Percentiles rank a stretch among this genome's conserved stretches.
Evolutionary conservation across 2,888 invertebrate species (phyloP).

Genomic region (Homarus gammarus): DNA sequence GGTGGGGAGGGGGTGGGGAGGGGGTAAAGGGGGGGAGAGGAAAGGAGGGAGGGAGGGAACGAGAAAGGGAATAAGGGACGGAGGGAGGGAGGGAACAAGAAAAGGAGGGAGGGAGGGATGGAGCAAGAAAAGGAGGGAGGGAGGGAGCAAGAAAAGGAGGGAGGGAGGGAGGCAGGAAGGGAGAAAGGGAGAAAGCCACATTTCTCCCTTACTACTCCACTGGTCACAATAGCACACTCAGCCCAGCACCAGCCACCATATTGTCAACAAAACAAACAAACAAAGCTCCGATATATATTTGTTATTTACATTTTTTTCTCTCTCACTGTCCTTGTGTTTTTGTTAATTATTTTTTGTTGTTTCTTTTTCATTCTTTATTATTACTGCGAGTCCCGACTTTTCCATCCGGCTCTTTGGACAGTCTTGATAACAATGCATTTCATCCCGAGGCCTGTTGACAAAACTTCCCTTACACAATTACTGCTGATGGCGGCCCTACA

Average conservation of each 20-base stretch:
- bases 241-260: too few relatives aligned
- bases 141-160: not conserved
- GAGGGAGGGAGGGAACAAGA: not conserved
- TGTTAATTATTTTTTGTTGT: too few relatives aligned
- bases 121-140: too few relatives aligned
- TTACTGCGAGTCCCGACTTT: too few relatives aligned
- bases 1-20: conserved; percentile 1
- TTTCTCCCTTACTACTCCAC: not conserved
- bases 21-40: not conserved
- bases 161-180: not conserved
- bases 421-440: not conserved
- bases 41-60: not conserved
- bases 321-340: too few relatives aligned
- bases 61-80: too few relatives aligned
- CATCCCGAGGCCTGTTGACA: not conserved
- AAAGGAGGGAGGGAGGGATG: not conserved
- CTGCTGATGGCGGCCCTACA: too few relatives aligned
- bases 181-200: not conserved
- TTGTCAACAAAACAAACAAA: not conserved
- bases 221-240: not conserved
- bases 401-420: not conserved
- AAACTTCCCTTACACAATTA: not conserved
- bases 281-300: too few relatives aligned
- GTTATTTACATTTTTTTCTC: too few relatives aligned
- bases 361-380: too few relatives aligned